Evolutionary conservation across 2,888 invertebrate species (phyloP), one percentile per base, ranked within the genome.

Genomic region (Mythimna vitellina): DNA sequence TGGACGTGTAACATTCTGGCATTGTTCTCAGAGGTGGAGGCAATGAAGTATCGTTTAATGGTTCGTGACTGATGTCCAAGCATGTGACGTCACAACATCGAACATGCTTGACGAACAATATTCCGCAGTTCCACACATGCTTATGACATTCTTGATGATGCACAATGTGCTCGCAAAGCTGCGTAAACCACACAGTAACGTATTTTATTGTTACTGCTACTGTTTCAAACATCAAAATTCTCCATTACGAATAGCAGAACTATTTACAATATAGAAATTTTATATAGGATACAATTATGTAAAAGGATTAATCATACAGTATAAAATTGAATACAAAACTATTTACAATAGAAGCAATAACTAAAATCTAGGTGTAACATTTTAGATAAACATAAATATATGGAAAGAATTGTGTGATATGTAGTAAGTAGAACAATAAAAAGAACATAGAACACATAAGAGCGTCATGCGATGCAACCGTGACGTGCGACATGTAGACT

Each of bases 401-500:
- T 62, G 42, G 56, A 73, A 69, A 65, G 25, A 73, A 35, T 56
- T 57, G 53, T 71, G 60, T 68, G 67, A 68, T 63, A 66, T 56
- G n/a, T 57, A 35, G 57, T 72, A 68, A 69, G 73, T 71, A 73
- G 68, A 69, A 73, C 51, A 63, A 78, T 60, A 78, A 56, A 66
- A 70, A 67, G 64, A 49, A 62, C 46, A 72, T 57, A 70, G 57
- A 80, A 78, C 68, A 78, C 25, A 73, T 69, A 81, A 62, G 73
- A 74, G 71, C 64, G 76, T 20, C 78, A 81, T 81, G 78, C 77
- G 38, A 64, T 81, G 78, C 82, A 57, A 58, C 64, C 58, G 75
- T 83, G 78, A 78, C 86, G 86, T 88, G 89, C 89, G 75, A 84
- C 80, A 81, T 74, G 83, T 87, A 86, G 89, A 88, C 88, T 84